Base-by-base conservation (phyloP, 2,113 vertebrate species). In the Mobula birostris region DNA sequence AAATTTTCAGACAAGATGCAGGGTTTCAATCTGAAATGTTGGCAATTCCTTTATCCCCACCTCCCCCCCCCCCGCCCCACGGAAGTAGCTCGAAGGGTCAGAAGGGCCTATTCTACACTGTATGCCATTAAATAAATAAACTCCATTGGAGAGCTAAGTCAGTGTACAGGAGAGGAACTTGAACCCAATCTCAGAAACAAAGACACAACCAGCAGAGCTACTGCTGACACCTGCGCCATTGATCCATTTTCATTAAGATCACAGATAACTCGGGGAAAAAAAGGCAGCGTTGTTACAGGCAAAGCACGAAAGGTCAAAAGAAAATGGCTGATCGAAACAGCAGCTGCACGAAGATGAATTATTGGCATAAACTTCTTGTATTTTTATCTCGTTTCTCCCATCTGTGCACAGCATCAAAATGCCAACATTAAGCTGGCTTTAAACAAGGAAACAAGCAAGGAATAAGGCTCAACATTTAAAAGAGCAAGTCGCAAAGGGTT, bases 361-460 rank as follows among this genome's bases (percentile, higher is more conserved):
- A 87, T 61, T 87, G 85, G 63, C 29, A 32, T 32, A 32, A 66
- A 90, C 85, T 32, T n/a, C 61, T 32, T 61, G 14, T 8, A 32
- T 32, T 32, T 68, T 19, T 32, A 68, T 63, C 85, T 90, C 63
- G 5, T 19, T 32, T 63, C 27, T 63, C n/a, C 85, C 85, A 90
- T 90, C 58, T 90, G 85, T 90, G 85, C 61, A 36, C 85, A 66
- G 61, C n/a, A 2, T 32, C 29, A 63, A 90, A 90, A 90, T 90
- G 58, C 85, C 85, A 68, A 32, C 85, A 66, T 19, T 74, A 74
- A 74, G 68, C 91, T 56, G 1, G 24, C 21, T 93, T 74, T 40
- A 92, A 92, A 92, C 90, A 92, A 92, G 70, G 36, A 48, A 93
- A 76, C 70, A 74, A 56, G 68, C 68, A 93, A 74, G 24, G 24